phyloP scores from a whole-genome alignment of 2,113 vertebrate genomes.

The Vulpes ferrilata region DNA sequence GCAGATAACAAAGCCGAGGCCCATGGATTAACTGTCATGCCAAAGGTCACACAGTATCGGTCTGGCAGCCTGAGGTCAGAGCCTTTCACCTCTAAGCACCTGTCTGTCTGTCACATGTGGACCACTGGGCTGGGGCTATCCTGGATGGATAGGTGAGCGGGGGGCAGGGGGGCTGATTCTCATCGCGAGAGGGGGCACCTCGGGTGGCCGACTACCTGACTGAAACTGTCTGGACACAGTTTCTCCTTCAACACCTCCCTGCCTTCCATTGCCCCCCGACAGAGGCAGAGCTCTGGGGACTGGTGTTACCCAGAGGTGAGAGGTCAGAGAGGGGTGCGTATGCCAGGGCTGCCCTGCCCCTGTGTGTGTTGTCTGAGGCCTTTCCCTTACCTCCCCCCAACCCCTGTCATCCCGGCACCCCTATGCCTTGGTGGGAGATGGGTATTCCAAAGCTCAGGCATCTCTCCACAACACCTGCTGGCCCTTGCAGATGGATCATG shows the following conservation, averaged over 20 bases:
- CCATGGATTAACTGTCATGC: neutral
- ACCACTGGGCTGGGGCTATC: neutral
- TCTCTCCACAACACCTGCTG: neutral
- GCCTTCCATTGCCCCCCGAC: neutral
- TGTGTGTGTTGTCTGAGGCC: neutral
- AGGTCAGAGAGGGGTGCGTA: neutral
- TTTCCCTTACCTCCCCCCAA: neutral
- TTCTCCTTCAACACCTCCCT: neutral
- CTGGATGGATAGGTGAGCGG: neutral
- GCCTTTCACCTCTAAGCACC: neutral
- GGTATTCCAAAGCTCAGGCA: neutral
- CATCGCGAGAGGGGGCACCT: neutral
- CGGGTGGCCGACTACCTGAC: fast-evolving
- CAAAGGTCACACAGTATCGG: too few relatives aligned
- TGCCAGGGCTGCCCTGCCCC: too few relatives aligned
- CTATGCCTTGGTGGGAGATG: neutral
- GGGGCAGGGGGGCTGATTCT: neutral
- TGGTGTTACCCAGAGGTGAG: neutral
- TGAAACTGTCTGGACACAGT: neutral
- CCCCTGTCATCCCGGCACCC: neutral
- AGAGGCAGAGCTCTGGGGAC: neutral
- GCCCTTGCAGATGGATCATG: neutral
- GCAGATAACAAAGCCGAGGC: neutral
- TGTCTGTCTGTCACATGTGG: neutral
- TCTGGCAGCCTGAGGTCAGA: neutral